A percentile compares a stretch with the other conserved stretches of the same genome.
Conservation (phyloP, 2,113 vertebrate species). For the Heteronetta atricapilla region DNA sequence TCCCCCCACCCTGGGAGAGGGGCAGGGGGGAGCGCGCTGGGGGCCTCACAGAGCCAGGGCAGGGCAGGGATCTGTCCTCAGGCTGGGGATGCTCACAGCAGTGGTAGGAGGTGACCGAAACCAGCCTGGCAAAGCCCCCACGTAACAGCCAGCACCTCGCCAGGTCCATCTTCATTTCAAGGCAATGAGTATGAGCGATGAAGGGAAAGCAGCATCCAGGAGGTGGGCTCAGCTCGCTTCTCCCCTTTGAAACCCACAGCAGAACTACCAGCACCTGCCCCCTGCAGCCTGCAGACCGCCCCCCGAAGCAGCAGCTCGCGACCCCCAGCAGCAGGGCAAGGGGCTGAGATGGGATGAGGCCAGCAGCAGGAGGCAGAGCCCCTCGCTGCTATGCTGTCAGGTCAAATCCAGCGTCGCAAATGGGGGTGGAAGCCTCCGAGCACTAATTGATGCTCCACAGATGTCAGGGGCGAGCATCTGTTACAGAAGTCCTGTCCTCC, state of each 20-base stretch:
- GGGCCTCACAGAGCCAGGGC: rapidly evolving
- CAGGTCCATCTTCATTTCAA: not conserved
- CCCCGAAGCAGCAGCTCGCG: not conserved
- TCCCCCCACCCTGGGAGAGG: rapidly evolving
- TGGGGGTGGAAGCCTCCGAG: not conserved
- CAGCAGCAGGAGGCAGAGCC: not conserved
- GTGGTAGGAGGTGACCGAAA: not conserved
- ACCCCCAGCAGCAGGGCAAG: not conserved
- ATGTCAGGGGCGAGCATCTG: not conserved
- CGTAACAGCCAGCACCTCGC: not conserved
- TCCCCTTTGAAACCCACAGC: not conserved
- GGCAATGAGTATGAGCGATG: not conserved
- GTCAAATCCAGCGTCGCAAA: not conserved
- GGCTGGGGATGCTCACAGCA: not conserved
- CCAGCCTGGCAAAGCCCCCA: not conserved
- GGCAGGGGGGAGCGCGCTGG: rapidly evolving
- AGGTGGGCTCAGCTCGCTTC: not conserved
- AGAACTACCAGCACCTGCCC: not conserved
- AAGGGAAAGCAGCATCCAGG: not conserved
- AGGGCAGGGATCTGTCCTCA: not conserved
- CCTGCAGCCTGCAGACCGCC: not conserved
- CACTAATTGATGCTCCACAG: not conserved
- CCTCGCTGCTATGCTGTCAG: not conserved
- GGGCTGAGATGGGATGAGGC: not conserved
- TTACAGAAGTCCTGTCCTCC: not conserved